A percentile compares a stretch with the other conserved stretches of the same genome.
These are phyloP conservation scores for Turnix velox DNA, from an alignment of 2,113 vertebrate species.

Conservation along the genomic window DNA sequence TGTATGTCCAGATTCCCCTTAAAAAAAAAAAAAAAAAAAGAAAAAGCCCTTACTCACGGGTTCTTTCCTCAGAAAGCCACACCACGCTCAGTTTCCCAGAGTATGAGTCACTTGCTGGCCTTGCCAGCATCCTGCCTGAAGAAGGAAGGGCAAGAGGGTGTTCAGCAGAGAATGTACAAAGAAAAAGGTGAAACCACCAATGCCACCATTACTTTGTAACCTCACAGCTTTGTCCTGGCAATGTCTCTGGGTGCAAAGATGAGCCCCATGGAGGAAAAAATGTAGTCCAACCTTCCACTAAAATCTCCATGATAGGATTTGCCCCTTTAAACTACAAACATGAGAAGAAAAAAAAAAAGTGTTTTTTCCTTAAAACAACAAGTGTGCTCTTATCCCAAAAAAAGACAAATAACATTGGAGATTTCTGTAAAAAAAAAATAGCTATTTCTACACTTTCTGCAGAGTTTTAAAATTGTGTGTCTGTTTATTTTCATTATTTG, in stretches of 20 bases:
- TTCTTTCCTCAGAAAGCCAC: slow-evolving; percentile 33
- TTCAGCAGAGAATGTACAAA: background rate
- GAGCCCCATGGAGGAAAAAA: rapidly evolving
- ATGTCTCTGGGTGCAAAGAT: background rate
- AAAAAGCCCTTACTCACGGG: background rate
- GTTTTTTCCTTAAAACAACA: background rate
- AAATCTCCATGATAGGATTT: rapidly evolving
- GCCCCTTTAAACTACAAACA: background rate
- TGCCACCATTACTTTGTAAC: background rate
- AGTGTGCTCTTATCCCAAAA: background rate
- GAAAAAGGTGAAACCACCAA: background rate
- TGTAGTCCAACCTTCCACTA: background rate
- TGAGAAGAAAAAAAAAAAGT: background rate
- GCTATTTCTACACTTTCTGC: background rate
- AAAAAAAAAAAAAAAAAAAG: background rate
- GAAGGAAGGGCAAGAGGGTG: background rate
- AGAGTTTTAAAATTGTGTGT: background rate
- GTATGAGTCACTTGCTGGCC: background rate
- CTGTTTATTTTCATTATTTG: background rate
- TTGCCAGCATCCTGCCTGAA: background rate
- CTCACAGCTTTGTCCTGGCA: rapidly evolving
- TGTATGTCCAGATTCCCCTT: background rate
- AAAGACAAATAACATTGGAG: background rate
- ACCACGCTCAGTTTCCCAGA: background rate
- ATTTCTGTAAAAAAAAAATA: background rate